Evolutionary conservation across 2,797 vertebrate genomes (phyloP).

Genomic region (Neoniphon sammara): DNA sequence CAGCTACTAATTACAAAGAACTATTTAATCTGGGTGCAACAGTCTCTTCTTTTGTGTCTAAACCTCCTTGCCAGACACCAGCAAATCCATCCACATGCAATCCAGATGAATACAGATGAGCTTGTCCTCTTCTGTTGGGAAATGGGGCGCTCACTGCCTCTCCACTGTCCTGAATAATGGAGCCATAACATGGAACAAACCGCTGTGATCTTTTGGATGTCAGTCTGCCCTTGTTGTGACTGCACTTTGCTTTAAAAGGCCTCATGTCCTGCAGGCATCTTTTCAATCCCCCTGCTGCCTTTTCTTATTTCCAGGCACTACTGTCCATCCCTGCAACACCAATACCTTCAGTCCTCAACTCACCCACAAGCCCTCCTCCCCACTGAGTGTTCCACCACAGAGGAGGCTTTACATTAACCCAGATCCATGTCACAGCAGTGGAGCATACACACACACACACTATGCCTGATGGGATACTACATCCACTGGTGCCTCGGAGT

Average conservation of each 20-base stretch:
- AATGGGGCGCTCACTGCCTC: background rate
- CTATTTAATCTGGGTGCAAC: slow-evolving; percentile 27
- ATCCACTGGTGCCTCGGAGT: background rate
- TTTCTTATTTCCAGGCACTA: background rate
- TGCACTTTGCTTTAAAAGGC: slow-evolving; percentile 54
- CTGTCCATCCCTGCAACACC: slow-evolving; percentile 4
- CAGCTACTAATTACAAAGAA: slow-evolving; percentile 38
- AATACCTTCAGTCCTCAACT: background rate
- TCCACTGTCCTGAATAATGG: slow-evolving; percentile 7
- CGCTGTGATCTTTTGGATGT: slow-evolving; percentile 33
- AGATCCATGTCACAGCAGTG: slow-evolving; percentile 33
- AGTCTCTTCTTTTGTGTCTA: background rate
- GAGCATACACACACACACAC: slow-evolving; percentile 1
- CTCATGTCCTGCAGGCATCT: slow-evolving; percentile 45
- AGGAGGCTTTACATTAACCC: slow-evolving; percentile 43
- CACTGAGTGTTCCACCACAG: background rate
- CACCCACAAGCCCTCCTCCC: background rate
- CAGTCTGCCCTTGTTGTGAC: slow-evolving; percentile 30
- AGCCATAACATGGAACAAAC: slow-evolving; percentile 24
- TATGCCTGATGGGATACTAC: slow-evolving; percentile 10
- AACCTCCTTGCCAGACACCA: background rate
- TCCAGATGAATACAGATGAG: background rate
- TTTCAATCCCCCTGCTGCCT: slow-evolving; percentile 26
- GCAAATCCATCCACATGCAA: background rate
- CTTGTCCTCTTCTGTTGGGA: background rate